Evolutionary conservation across 1,140 invertebrate genomes (phyloP).

Genomic region (Heliconius eleuchia): DNA sequence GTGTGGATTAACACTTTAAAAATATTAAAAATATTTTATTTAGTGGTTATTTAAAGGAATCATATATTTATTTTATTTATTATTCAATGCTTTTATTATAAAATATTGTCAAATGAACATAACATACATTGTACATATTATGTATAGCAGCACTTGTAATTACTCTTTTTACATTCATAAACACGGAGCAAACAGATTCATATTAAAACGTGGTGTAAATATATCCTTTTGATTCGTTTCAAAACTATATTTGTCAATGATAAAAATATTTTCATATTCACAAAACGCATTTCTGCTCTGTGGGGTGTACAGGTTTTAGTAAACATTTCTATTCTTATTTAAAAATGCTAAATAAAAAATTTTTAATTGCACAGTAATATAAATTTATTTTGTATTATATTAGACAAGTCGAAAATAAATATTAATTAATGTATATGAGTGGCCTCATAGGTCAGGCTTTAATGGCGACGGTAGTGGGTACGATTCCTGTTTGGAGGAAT

Average conservation of each 20-base stretch:
- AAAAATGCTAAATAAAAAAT: background rate
- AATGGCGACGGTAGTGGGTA: too few relatives aligned
- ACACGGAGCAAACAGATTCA: background rate
- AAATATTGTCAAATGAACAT: background rate
- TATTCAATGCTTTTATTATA: too few relatives aligned
- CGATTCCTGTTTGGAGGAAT: too few relatives aligned
- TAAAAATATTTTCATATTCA: background rate
- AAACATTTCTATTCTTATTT: background rate
- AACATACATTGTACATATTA: background rate
- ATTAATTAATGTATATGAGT: background rate
- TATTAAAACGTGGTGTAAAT: constrained; percentile 11
- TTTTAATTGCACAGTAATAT: background rate
- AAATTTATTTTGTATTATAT: background rate
- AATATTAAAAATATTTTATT: background rate
- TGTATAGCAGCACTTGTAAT: background rate
- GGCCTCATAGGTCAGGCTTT: too few relatives aligned
- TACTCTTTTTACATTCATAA: background rate
- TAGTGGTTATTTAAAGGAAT: background rate
- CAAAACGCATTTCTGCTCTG: background rate
- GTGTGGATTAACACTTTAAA: too few relatives aligned
- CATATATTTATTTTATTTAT: too few relatives aligned
- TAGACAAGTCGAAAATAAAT: background rate
- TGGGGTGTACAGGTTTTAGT: background rate
- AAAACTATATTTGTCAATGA: constrained; percentile 16
- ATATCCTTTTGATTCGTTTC: constrained; percentile 13